Evolutionary conservation across 53 echinoderm and acorn worm genomes (phyloP).

Genomic region (Zoroaster sp.): DNA sequence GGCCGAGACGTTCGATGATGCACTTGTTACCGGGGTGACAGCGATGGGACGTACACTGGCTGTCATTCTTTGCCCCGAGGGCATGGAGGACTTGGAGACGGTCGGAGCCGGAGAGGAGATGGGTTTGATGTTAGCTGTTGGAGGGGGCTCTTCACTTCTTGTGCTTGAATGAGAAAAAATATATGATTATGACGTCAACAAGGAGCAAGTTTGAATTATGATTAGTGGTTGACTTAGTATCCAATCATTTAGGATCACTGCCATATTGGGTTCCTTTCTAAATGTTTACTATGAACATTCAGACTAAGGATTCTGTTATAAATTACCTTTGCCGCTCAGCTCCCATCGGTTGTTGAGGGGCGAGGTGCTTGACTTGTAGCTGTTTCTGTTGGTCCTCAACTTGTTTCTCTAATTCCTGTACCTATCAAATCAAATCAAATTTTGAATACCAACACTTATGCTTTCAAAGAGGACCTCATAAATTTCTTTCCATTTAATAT

Average conservation of each 20-base stretch:
- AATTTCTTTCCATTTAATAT: not conserved
- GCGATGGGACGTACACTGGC: slow-evolving; percentile 98
- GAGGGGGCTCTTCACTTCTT: slow-evolving; percentile 92
- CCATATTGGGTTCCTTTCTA: too few species aligned
- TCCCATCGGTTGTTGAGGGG: slow-evolving; percentile 51
- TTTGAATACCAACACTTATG: not conserved
- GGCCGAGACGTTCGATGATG: slow-evolving; percentile 66
- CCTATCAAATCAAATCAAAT: slow-evolving; percentile 14
- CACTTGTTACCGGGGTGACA: slow-evolving; percentile 78
- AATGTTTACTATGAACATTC: too few species aligned
- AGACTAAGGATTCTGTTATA: too few species aligned
- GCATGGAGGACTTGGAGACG: slow-evolving; percentile 74
- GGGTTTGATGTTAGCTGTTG: slow-evolving; percentile 97
- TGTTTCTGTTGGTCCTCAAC: slow-evolving; percentile 68
- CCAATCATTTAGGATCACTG: too few species aligned
- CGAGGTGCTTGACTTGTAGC: slow-evolving; percentile 51
- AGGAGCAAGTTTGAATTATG: too few species aligned
- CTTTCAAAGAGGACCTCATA: not conserved
- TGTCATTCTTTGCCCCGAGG: slow-evolving; percentile 67
- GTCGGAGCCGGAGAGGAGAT: slow-evolving; percentile 86
- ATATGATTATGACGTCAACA: too few species aligned
- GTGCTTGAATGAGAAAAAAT: slow-evolving; percentile 35
- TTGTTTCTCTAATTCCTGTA: slow-evolving; percentile 54
- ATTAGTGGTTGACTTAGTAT: too few species aligned
- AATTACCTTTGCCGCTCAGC: slow-evolving; percentile 72